Conservation (phyloP, 1,140 invertebrate genomes). For the Pogonus chalceus region DNA sequence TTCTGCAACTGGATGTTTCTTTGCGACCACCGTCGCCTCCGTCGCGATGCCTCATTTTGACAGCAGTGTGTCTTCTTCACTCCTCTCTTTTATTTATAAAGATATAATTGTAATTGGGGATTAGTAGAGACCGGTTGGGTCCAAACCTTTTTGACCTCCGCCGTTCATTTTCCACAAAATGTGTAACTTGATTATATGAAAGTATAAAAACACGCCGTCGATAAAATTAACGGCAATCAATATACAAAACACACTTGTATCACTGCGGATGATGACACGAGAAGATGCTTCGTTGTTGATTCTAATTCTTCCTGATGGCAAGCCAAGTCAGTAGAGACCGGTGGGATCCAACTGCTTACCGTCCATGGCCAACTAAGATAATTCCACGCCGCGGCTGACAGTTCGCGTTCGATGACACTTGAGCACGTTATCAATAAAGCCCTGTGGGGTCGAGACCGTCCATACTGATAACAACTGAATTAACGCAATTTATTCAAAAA, state of each 20-base stretch:
- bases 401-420: slow-evolving; percentile 7
- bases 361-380: slow-evolving; percentile 23
- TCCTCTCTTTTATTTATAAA: too few species aligned
- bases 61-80: background rate
- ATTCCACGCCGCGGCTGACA: slow-evolving; percentile 6
- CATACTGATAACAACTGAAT: slow-evolving; percentile 21
- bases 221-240: background rate
- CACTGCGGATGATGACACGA: background rate
- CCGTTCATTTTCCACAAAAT: slow-evolving; percentile 18
- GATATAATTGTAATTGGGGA: too few species aligned
- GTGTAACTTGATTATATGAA: too few species aligned
- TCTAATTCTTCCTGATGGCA: background rate
- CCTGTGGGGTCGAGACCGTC: slow-evolving; percentile 28
- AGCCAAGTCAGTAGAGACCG: slow-evolving; percentile 27
- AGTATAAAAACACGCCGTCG: too few species aligned
- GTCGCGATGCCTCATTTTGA: slow-evolving; percentile 25
- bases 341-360: slow-evolving; percentile 32
- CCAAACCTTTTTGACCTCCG: slow-evolving; percentile 26
- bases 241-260: background rate
- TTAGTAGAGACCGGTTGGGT: slow-evolving; percentile 34
- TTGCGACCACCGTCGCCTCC: slow-evolving; percentile 32
- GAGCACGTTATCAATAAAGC: slow-evolving; percentile 21
- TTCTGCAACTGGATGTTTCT: slow-evolving; percentile 32
- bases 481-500: too few species aligned
- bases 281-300: background rate